Evolutionary conservation across 37 sponge, comb jelly and placozoan genomes (phyloP), one percentile per base, ranked within the genome.

Genomic region (Spongia lamella): DNA sequence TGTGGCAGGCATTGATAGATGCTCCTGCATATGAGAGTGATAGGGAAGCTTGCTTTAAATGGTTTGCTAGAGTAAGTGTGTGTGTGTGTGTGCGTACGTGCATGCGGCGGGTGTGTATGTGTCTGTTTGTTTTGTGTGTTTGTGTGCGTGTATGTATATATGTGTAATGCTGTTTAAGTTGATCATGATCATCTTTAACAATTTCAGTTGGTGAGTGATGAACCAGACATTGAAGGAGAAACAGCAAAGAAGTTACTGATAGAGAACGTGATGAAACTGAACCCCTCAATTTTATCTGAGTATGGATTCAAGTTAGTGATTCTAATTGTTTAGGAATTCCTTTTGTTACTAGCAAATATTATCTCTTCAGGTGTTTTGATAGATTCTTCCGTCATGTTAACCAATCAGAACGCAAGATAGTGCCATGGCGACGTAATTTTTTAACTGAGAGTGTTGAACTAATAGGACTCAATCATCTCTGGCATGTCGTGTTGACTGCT

Each of bases 141-240:
- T 43, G 47, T 75, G 21, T 32, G 61, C 15, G 9, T 49, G 72
- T 16, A 38, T 32, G 33, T 7, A 1, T 61, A 26, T 19, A 29
- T 6, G 5, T 43, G 47, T 13, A 43, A 43, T 9, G 9, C 47
- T 13, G 9, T 9, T 43, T 43, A 43, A n/a, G n/a, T n/a, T 43
- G 5, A 43, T 43, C 2, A 1, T 61, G n/a, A 1, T 32, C 33
- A 33, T 32, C 57, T n/a, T 72, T 55, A 24, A 25, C 38, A 25
- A 0, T 30, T 81, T 0, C 37, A 93, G 94, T 64, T 93, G 56
- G 83, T 90, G 49, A 72, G 81, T 37, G 94, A 93, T 59, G 91
- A 89, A 51, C 90, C 94, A 43, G 94, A 90, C 60, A 80, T 93
- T 61, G 91, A 93, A 38, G 88, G 92, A 14, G 91, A 89, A 32